These are phyloP conservation scores for Neoaliturus tenellus DNA, from an alignment of 2,888 invertebrate species.

Conservation along the genomic window DNA sequence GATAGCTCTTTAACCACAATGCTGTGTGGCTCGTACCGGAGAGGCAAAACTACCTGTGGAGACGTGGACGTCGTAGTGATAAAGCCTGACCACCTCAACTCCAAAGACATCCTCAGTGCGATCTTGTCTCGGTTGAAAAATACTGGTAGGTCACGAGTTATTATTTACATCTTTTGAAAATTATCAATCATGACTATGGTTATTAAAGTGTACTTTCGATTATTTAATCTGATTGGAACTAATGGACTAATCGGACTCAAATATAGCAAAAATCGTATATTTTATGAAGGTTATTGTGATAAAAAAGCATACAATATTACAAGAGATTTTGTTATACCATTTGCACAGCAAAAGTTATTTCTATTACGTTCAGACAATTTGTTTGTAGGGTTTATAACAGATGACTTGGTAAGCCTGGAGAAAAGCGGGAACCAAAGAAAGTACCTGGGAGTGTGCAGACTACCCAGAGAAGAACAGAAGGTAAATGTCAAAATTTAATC, in stretches of 20 bases:
- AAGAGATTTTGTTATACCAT: no score
- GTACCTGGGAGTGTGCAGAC: conserved; percentile 73
- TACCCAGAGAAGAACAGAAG: conserved; percentile 64
- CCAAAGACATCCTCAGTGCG: conserved; percentile 69
- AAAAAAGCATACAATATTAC: no score
- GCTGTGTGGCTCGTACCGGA: conserved; percentile 73
- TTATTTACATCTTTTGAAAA: no score
- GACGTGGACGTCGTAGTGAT: conserved; percentile 74
- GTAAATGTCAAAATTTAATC: no score
- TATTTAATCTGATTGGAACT: no score
- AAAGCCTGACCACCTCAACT: conserved; percentile 72
- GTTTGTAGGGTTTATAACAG: conserved; percentile 71
- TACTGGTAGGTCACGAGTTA: conserved; percentile 53
- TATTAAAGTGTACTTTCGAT: no score
- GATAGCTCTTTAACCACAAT: conserved; percentile 70
- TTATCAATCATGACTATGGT: no score
- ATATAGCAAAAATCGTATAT: no score
- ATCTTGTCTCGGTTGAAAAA: conserved; percentile 63
- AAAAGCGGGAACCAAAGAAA: conserved; percentile 72
- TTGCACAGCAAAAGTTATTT: no score
- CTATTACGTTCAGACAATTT: no score
- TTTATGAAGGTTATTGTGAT: no score
- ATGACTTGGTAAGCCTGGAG: conserved; percentile 71
- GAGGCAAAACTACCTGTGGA: conserved; percentile 73
- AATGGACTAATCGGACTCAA: no score